phyloP scores from a whole-genome alignment of 2,888 invertebrate species.

The Galeopsomyia nigrocyanea region DNA sequence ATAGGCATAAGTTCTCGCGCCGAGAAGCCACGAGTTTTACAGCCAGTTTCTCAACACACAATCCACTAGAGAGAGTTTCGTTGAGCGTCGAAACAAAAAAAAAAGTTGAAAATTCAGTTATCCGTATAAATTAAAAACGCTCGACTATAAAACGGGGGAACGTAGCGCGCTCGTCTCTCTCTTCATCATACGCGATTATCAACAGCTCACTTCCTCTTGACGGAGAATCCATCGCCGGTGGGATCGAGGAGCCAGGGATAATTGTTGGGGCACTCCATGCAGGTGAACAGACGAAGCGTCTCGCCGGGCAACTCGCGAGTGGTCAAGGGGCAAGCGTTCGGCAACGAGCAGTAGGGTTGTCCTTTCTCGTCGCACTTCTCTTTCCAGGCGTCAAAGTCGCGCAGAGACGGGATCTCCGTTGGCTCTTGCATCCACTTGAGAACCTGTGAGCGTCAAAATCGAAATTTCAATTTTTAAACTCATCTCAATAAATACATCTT shows the following conservation, averaged over 20 bases:
- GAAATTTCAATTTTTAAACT: too few species aligned
- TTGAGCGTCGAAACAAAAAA: neutral
- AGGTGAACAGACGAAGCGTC: slow-evolving; percentile 91
- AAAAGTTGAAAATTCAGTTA: neutral
- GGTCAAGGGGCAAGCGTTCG: slow-evolving; percentile 90
- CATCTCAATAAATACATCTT: too few species aligned
- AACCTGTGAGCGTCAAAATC: slow-evolving; percentile 72
- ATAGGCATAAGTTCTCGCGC: neutral
- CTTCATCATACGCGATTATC: neutral
- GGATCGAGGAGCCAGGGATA: slow-evolving; percentile 96
- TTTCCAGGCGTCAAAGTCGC: slow-evolving; percentile 96
- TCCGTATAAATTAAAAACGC: neutral
- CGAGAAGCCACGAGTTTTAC: too few species aligned
- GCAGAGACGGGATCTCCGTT: slow-evolving; percentile 85
- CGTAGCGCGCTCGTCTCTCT: neutral
- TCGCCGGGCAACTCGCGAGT: slow-evolving; percentile 93
- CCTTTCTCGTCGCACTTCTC: slow-evolving; percentile 96
- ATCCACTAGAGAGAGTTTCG: too few species aligned
- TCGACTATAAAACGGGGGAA: neutral
- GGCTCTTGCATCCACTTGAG: slow-evolving; percentile 98
- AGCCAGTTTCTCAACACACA: too few species aligned
- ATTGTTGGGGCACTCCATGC: slow-evolving; percentile 96
- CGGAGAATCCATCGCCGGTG: slow-evolving; percentile 92
- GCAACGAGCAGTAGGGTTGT: slow-evolving; percentile 91
- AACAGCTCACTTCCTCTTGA: slow-evolving; percentile 70